Base-by-base conservation (phyloP, 2,888 invertebrate genomes). In the Abrostola triplasia region DNA sequence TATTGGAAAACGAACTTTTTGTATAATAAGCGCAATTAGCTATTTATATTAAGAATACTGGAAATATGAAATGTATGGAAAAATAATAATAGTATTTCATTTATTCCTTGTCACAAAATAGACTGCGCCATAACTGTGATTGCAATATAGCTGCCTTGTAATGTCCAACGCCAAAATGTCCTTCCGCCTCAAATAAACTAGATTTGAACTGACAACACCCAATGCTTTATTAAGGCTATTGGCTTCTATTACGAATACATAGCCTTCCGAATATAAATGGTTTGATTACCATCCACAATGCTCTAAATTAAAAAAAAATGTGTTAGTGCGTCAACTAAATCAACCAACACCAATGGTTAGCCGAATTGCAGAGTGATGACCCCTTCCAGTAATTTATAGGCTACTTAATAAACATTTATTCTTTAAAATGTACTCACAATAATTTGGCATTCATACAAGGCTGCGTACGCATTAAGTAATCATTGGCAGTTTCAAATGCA, bases 351-450 rank as follows among this genome's bases (percentile, higher is more conserved):
- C 56, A 48, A 44, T 36, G n/a, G 36, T 36, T 0, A 35, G 24
- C 13, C 13, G 10, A 69, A 24, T 48, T 49, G 7, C 50, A 73
- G 70, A 76, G 70, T 37, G 36, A 77, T 56, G 67, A 67, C 50
- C 56, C 6, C 40, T 44, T 49, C 64, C 24, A 56, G 24, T 58
- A 65, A 75, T 68, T 66, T 66, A 69, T 44, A 51, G 48, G 55
- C 66, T 61, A 11, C 12, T 69, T 64, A 38, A 59, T 6, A 72
- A 75, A 69, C 61, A 67, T 71, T 54, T 59, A 67, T 64, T 55
- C 52, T 49, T 53, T 42, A 61, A 50, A 62, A 51, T 44, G 35
- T 38, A 42, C 47, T 59, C 42, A 47, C 66, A 63, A 44, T 68
- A 48, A 59, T 64, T 71, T 71, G 11, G 61, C 55, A 73, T 76